Base-by-base conservation (phyloP, 2,797 vertebrate genomes). In the Clarias platycephalus region DNA sequence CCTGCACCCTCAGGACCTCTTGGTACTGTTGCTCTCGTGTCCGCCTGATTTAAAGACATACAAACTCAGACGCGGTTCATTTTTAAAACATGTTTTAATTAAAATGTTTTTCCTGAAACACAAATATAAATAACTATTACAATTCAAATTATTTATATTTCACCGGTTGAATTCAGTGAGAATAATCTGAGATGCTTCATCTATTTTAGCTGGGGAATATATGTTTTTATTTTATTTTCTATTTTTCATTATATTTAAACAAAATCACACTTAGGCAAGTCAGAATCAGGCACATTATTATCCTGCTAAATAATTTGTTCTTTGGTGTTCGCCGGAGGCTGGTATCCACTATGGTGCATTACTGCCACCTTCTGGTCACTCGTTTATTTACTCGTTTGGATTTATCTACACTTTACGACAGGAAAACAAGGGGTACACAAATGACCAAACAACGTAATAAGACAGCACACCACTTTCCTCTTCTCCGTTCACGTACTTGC, bases 1-100 rank as follows among this genome's bases (percentile, higher is more conserved):
- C 22, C 22, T 49, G 58, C 83, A 72, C 57, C 28, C 28, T 53
- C 6, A 80, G 60, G 83, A 57, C 78, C 83, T 3, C 6, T 26
- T 8, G 24, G 57, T 63, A 28, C n/a, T n/a, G n/a, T n/a, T n/a
- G 20, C n/a, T 28, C 31, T 22, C 18, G 13, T 49, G 4, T 9
- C 7, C 40, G 57, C 68, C 40, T 68, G 57, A 57, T 57, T 31
- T 28, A 24, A 57, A n/a, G 34, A n/a, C 8, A 55, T 7, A 70
- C 20, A 26, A n/a, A n/a, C 13, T 16, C 5, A 13, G 9, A 20
- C 34, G 18, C 55, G 31, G 26, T 49, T 44, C 4, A 28, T 40
- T 72, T 6, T 44, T 13, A 5, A 71, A 70, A 12, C 4, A 37
- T 31, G 13, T 34, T 22, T 40, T 44, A 10, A 3, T 66, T 31